Percentiles rank a stretch among this genome's conserved stretches.
Conservation (phyloP, 1,140 invertebrate species). For the Drosophila nebulosa region DNA sequence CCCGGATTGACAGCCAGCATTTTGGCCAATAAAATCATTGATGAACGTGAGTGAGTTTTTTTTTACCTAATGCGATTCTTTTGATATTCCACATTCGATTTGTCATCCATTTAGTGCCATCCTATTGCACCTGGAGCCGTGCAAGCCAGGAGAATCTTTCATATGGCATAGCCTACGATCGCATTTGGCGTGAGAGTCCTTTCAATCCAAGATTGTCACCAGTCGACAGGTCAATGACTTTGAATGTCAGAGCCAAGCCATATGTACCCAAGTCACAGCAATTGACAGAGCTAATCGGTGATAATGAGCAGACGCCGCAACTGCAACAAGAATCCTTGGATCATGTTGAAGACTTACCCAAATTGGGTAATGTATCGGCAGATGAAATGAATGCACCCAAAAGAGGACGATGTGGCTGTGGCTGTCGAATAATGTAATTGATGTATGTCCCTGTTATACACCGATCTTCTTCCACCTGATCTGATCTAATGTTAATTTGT, state of each 20-base stretch:
- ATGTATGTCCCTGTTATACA: neutral
- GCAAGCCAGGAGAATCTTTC: slow-evolving; percentile 22
- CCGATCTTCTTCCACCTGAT: neutral
- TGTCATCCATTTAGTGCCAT: slow-evolving; percentile 25
- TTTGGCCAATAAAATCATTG: slow-evolving; percentile 37
- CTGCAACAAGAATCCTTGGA: neutral
- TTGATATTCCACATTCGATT: no score
- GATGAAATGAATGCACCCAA: neutral
- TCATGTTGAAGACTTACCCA: slow-evolving; percentile 1
- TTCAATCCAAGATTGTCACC: neutral
- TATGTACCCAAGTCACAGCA: slow-evolving; percentile 16
- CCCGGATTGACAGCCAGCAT: slow-evolving; percentile 21
- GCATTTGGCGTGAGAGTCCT: slow-evolving; percentile 51
- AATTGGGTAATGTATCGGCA: no score
- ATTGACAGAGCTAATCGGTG: slow-evolving; percentile 9
- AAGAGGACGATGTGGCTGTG: neutral
- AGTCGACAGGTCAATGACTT: slow-evolving; percentile 14
- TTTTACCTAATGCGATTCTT: neutral
- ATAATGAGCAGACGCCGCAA: neutral
- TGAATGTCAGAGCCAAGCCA: slow-evolving; percentile 25
- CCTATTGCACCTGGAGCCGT: slow-evolving; percentile 45
- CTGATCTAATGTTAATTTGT: neutral
- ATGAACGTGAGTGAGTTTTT: slow-evolving; percentile 42
- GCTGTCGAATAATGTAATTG: neutral
- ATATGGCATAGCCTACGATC: slow-evolving; percentile 47